phyloP scores from a whole-genome alignment of 2,888 invertebrate genomes.

The Unio pictorum region DNA sequence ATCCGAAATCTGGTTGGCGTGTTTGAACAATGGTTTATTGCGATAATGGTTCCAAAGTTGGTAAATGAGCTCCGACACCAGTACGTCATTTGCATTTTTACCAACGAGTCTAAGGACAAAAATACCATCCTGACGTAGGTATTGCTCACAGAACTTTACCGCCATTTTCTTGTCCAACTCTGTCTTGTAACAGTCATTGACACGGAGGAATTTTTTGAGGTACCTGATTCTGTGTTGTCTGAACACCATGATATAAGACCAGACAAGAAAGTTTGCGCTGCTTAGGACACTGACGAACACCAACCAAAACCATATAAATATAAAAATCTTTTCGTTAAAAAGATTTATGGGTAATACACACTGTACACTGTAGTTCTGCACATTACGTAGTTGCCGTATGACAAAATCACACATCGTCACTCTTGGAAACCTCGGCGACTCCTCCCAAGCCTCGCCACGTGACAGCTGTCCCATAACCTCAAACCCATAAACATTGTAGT shows the following conservation, averaged over 20 bases:
- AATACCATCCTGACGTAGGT: conserved; percentile 70
- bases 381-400: conserved; percentile 72
- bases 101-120: conserved; percentile 70
- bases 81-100: conserved; percentile 71
- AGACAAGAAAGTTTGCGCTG: conserved; percentile 71
- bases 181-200: conserved; percentile 65
- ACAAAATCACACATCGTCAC: conserved; percentile 71
- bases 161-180: conserved; percentile 67
- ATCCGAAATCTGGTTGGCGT: conserved; percentile 64
- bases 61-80: conserved; percentile 69
- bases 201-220: conserved; percentile 65
- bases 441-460: conserved; percentile 68
- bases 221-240: conserved; percentile 64
- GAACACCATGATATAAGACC: conserved; percentile 69
- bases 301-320: conserved; percentile 75
- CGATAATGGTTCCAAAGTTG: conserved; percentile 69
- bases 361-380: conserved; percentile 72
- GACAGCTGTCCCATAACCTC: conserved; percentile 73
- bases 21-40: conserved; percentile 64
- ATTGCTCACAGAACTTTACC: conserved; percentile 68
- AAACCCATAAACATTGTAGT: conserved; percentile 71
- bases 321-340: conserved; percentile 70
- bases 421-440: conserved; percentile 67
- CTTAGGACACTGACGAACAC: conserved; percentile 72
- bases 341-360: conserved; percentile 70